phyloP scores from a whole-genome alignment of 2,797 vertebrate species.

The Aplochiton taeniatus region DNA sequence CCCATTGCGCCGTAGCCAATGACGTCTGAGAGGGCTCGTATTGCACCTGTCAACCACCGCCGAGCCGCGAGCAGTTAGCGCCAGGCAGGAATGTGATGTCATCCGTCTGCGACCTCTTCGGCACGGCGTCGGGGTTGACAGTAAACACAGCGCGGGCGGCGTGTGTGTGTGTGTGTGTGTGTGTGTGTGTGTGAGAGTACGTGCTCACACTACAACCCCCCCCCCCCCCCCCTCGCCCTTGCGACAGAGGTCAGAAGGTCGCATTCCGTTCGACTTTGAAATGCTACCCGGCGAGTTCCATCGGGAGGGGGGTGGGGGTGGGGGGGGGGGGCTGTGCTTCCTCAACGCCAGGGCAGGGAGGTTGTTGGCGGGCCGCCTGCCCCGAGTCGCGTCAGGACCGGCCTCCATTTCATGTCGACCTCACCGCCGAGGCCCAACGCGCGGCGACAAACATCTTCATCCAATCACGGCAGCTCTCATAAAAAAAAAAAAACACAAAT shows the following conservation, averaged over 20 bases:
- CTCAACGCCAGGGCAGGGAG: neutral
- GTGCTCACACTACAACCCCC: neutral
- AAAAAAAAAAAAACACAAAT: slow-evolving; percentile 16
- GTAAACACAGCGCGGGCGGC: slow-evolving; percentile 26
- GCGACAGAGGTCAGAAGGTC: neutral
- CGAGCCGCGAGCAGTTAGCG: slow-evolving; percentile 25
- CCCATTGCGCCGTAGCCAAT: slow-evolving; percentile 32
- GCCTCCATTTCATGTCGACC: too few species aligned
- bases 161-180: neutral
- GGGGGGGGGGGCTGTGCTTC: slow-evolving; percentile 3
- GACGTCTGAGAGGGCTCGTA: slow-evolving; percentile 20
- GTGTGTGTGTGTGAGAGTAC: neutral
- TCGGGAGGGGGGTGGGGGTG: neutral
- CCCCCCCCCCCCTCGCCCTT: too few species aligned
- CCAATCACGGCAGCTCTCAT: neutral
- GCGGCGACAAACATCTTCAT: too few species aligned
- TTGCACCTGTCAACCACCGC: slow-evolving; percentile 38
- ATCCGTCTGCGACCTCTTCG: slow-evolving; percentile 42
- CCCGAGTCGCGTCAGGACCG: too few species aligned
- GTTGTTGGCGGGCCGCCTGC: too few species aligned
- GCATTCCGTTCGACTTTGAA: neutral
- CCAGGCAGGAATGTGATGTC: slow-evolving; percentile 53
- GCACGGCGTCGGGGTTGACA: slow-evolving; percentile 35
- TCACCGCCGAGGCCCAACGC: too few species aligned
- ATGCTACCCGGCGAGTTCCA: slow-evolving; percentile 25